These are phyloP conservation scores for Parochlus steinenii DNA, from an alignment of 2,888 invertebrate genomes.

Conservation along the genomic window DNA sequence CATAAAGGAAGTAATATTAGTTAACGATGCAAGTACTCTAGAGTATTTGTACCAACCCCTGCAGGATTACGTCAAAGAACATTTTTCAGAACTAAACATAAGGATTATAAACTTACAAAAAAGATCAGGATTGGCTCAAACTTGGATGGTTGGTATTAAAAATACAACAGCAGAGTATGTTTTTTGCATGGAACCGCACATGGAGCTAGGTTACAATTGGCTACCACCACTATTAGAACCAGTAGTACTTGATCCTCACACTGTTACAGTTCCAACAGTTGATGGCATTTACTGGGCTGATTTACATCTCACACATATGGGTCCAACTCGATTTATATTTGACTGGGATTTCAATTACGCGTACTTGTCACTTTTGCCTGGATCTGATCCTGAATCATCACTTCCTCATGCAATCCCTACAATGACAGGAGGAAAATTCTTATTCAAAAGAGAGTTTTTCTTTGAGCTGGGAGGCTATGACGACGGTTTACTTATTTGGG, in stretches of 20 bases:
- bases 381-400: slow-evolving; percentile 43
- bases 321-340: not conserved
- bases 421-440: slow-evolving; percentile 91
- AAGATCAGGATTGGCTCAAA: slow-evolving; percentile 4
- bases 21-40: slow-evolving; percentile 4
- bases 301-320: not conserved
- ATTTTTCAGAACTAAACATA: not conserved
- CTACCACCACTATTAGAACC: slow-evolving; percentile 9
- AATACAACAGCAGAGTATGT: slow-evolving; percentile 2
- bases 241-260: not conserved
- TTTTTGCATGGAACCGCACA: slow-evolving; percentile 5
- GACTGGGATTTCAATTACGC: slow-evolving; percentile 4
- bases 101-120: not conserved
- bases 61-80: not conserved
- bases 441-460: slow-evolving; percentile 71
- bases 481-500: slow-evolving; percentile 49
- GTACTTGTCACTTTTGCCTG: slow-evolving; percentile 37
- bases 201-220: slow-evolving; percentile 5
- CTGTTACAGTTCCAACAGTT: slow-evolving; percentile 20
- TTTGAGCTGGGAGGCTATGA: slow-evolving; percentile 68
- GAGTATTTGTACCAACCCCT: slow-evolving; percentile 2
- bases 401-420: slow-evolving; percentile 65
- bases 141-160: slow-evolving; percentile 4
- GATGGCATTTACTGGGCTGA: slow-evolving; percentile 10
- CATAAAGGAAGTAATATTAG: slow-evolving; percentile 8